Base-by-base conservation (phyloP, 2,113 vertebrate species). In the Cynoglossus semilaevis region DNA sequence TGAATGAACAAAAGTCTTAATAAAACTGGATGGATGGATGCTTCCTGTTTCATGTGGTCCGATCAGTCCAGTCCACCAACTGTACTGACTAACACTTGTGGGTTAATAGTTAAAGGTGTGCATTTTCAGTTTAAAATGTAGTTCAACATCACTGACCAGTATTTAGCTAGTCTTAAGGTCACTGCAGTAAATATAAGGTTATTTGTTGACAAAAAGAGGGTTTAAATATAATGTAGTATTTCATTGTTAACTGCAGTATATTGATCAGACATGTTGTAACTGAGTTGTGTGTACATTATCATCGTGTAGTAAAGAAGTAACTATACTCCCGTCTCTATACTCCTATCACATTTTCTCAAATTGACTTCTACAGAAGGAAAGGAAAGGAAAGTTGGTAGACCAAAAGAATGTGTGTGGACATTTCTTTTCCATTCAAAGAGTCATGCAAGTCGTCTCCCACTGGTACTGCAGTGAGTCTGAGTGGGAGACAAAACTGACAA, bases 401-500 rank as follows among this genome's bases (percentile, higher is more conserved):
- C 29, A 36, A 9, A 44, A 38, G 17, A 56, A 52, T 40, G 51
- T 10, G n/a, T 59, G 49, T 36, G 36, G 34, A 42, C 15, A 29
- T 17, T 60, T 51, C 58, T 38, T 61, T 38, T 9, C 18, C 22
- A 29, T 29, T 29, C 3, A 29, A 29, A 29, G 22, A 29, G 22
- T 16, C 38, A 57, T 40, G 37, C 11, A 51, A 36, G 7, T 22
- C 18, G n/a, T 12, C 15, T 49, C 44, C 55, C 41, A 10, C 45
- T 51, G 40, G 12, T 18, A 36, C 49, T 62, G 49, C 36, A 62
- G 40, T 48, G 16, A 18, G 42, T 45, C 67, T 70, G 70, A 70
- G 77, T 84, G 74, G 70, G 70, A 60, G 58, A 44, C 42, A 41
- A 74, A 41, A 82, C 74, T 77, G 63, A 68, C 62, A 53, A 50